phyloP scores from a whole-genome alignment of 2,888 invertebrate genomes.

The Sphaerophoria taeniata region DNA sequence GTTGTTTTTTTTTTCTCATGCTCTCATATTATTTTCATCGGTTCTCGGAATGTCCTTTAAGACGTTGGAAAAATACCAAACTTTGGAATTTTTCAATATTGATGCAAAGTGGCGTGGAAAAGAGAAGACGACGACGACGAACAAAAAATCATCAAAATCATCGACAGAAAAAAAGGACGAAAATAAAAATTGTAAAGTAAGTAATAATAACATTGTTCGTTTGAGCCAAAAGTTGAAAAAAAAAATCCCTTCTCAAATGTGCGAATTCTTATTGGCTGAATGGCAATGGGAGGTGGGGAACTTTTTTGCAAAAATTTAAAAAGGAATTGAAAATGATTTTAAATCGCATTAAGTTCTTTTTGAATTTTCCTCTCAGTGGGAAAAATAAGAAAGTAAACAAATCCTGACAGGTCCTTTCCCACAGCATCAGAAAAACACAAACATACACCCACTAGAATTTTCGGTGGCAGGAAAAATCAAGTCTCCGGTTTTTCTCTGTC shows the following conservation, averaged over 20 bases:
- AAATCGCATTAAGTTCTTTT: conserved; percentile 69
- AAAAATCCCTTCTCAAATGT: conserved; percentile 34
- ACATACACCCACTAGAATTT: not conserved
- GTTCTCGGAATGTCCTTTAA: conserved; percentile 56
- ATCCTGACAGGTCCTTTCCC: conserved; percentile 49
- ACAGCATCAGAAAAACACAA: not conserved
- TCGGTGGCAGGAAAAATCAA: not conserved
- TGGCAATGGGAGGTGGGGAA: not conserved
- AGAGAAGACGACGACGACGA: not conserved
- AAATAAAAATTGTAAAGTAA: conserved; percentile 55
- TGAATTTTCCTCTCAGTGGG: conserved; percentile 29
- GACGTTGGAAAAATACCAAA: conserved; percentile 62
- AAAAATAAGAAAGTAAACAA: conserved; percentile 53
- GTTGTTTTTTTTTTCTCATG: conserved; percentile 9
- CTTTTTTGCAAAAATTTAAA: conserved; percentile 6
- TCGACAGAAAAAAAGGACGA: conserved; percentile 44
- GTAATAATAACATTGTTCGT: conserved; percentile 70
- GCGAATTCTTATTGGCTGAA: conserved; percentile 43
- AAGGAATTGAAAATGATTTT: conserved; percentile 59
- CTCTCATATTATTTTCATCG: conserved; percentile 25
- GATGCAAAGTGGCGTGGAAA: conserved; percentile 62
- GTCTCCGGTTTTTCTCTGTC: conserved; percentile 42
- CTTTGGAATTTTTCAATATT: conserved; percentile 72
- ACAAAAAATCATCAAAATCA: conserved; percentile 48
- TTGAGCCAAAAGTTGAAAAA: conserved; percentile 1